phyloP scores from a whole-genome alignment of 1,140 invertebrate genomes.

The honey bee (Apis mellifera) region DNA sequence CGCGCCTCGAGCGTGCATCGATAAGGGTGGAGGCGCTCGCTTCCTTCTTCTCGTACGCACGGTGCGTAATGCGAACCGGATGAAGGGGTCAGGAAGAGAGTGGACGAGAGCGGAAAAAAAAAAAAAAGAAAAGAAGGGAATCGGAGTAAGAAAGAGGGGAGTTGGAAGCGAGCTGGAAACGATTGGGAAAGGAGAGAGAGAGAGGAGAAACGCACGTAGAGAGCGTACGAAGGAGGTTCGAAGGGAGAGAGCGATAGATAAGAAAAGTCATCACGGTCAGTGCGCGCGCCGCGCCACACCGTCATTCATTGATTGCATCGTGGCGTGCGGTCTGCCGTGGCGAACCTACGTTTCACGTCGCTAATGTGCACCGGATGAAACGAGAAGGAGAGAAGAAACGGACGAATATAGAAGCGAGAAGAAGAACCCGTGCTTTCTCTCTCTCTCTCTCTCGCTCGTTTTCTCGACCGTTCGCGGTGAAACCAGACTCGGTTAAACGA shows the following conservation, averaged over 20 bases:
- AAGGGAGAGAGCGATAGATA: constrained; percentile 57
- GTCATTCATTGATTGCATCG: constrained; percentile 76
- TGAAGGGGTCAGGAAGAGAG: constrained; percentile 51
- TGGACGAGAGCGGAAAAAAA: constrained; percentile 4
- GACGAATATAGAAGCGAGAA: constrained; percentile 27
- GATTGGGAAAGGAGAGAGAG: neutral
- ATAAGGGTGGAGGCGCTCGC: constrained; percentile 23
- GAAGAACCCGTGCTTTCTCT: neutral
- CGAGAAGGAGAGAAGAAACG: constrained; percentile 27
- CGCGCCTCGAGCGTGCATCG: constrained; percentile 17
- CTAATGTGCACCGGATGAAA: constrained; percentile 59
- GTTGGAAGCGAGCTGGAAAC: neutral
- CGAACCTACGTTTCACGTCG: constrained; percentile 62
- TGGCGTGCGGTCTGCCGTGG: constrained; percentile 52
- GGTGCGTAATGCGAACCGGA: constrained; percentile 70
- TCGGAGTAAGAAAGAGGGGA: neutral
- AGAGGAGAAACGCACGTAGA: constrained; percentile 15
- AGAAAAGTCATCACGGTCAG: constrained; percentile 77
- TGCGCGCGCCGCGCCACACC: constrained; percentile 66
- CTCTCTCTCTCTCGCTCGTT: neutral
- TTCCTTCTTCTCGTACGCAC: constrained; percentile 60
- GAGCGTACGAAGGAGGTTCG: neutral
- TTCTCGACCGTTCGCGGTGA: neutral
- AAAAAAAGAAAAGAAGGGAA: neutral
- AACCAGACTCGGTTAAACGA: constrained; percentile 25